Percentiles rank a stretch among this genome's conserved stretches.
phyloP scores from a whole-genome alignment of 2,113 vertebrate species.

The Kryptolebias marmoratus region DNA sequence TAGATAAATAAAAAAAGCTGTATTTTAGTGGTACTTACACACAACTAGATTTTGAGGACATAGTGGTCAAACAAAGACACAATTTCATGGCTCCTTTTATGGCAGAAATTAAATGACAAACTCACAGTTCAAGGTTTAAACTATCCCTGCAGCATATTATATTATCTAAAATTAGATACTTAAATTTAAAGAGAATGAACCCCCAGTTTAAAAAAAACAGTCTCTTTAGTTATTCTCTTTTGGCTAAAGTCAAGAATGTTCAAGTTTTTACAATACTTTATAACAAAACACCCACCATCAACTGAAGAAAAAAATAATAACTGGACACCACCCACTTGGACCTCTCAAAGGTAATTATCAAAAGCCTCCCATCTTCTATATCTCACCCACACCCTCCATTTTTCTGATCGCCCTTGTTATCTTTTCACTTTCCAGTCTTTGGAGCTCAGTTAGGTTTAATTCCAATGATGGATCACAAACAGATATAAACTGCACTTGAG shows the following conservation, averaged over 20 bases:
- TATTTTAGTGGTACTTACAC: constrained; percentile 17
- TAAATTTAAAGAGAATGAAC: not conserved
- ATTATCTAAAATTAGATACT: not conserved
- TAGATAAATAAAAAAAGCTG: not conserved
- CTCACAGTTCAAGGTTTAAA: constrained; percentile 22
- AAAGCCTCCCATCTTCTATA: constrained; percentile 15
- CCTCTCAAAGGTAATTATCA: constrained; percentile 39
- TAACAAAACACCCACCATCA: constrained; percentile 21
- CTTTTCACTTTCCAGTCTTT: constrained; percentile 12
- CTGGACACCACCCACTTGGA: constrained; percentile 35
- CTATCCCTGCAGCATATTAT: not conserved
- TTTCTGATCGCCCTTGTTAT: constrained; percentile 22
- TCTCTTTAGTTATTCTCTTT: not conserved
- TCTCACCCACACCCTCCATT: constrained; percentile 4
- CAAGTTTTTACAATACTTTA: not conserved
- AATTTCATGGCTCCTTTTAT: constrained; percentile 37
- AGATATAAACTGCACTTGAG: not conserved
- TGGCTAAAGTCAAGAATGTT: not conserved
- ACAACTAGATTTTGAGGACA: constrained; percentile 9
- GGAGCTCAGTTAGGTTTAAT: constrained; percentile 19
- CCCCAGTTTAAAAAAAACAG: not conserved
- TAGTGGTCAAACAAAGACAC: constrained; percentile 26
- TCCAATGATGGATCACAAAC: constrained; percentile 11
- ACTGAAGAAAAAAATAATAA: constrained; percentile 1
- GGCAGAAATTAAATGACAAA: constrained; percentile 32